These are phyloP conservation scores for Nyctibius grandis DNA, from an alignment of 2,797 vertebrate genomes.

Conservation along the genomic window DNA sequence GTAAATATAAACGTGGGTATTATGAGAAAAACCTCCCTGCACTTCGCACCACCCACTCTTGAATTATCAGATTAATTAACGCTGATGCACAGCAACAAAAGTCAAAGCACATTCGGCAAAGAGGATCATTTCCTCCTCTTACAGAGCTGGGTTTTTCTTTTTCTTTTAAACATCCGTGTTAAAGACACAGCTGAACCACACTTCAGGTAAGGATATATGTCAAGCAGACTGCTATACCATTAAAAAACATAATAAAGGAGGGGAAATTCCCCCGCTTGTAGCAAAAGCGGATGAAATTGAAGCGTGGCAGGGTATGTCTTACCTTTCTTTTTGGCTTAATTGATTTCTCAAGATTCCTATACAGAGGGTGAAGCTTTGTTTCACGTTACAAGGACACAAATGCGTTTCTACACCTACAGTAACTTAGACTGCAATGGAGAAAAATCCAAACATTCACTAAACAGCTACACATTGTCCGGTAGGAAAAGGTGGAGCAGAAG, in stretches of 20 bases:
- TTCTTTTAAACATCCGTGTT: not conserved
- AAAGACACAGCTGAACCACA: constrained; percentile 11
- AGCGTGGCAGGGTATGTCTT: not conserved
- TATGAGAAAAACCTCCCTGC: constrained; percentile 34
- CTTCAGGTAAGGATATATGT: constrained; percentile 13
- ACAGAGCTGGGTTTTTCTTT: not conserved
- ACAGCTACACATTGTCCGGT: not conserved
- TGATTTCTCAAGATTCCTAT: not conserved
- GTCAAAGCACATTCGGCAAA: not conserved
- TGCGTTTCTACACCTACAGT: constrained; percentile 12
- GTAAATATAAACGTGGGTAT: constrained; percentile 43
- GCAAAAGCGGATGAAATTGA: not conserved
- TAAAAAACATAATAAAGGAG: not conserved
- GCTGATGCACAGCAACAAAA: constrained; percentile 12
- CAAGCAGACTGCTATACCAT: not conserved
- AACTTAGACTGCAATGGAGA: constrained; percentile 5
- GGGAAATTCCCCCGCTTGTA: not conserved
- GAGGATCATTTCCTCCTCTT: constrained; percentile 4
- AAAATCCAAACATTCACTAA: constrained; percentile 11
- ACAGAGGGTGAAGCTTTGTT: not conserved
- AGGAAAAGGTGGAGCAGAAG: not conserved
- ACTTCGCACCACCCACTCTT: constrained; percentile 9
- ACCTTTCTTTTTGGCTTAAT: constrained; percentile 39
- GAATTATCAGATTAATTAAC: constrained; percentile 24
- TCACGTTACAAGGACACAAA: constrained; percentile 31